Evolutionary conservation across 1,140 invertebrate genomes (phyloP).

Genomic region (Drosophila gunungcola): DNA sequence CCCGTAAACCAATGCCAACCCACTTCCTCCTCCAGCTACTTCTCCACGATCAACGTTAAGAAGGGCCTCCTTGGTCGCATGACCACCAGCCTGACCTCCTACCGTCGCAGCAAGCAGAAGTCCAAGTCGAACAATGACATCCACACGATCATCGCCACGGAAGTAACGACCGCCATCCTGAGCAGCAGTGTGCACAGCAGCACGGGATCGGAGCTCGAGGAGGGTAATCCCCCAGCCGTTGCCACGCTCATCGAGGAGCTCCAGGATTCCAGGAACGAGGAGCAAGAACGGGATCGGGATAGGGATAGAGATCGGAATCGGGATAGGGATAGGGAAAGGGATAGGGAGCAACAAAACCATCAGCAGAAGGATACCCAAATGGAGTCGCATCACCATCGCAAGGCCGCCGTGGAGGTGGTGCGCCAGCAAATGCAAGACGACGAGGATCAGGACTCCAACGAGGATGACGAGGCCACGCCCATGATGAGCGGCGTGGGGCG

Average conservation of each 20-base stretch:
- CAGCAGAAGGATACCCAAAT: slow-evolving; percentile 43
- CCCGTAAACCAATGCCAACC: not conserved
- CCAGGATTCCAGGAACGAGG: not conserved
- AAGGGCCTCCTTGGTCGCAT: slow-evolving; percentile 80
- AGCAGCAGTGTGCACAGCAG: slow-evolving; percentile 43
- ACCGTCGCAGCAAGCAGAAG: slow-evolving; percentile 81
- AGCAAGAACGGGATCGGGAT: not conserved
- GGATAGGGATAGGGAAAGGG: not conserved
- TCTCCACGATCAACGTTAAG: slow-evolving; percentile 81
- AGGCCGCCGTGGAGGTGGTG: slow-evolving; percentile 15
- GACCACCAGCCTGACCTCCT: slow-evolving; percentile 83
- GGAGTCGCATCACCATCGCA: slow-evolving; percentile 49
- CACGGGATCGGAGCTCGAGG: slow-evolving; percentile 27
- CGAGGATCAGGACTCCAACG: slow-evolving; percentile 50
- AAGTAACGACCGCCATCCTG: slow-evolving; percentile 59
- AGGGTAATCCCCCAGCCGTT: not conserved
- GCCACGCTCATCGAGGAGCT: slow-evolving; percentile 5
- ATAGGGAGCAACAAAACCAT: not conserved
- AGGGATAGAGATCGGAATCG: not conserved
- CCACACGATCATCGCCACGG: slow-evolving; percentile 75
- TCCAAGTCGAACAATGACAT: slow-evolving; percentile 84
- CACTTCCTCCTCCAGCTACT: slow-evolving; percentile 61
- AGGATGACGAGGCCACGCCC: slow-evolving; percentile 57
- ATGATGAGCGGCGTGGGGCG: slow-evolving; percentile 64
- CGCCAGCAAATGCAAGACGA: slow-evolving; percentile 16